phyloP scores from a whole-genome alignment of 1,140 invertebrate genomes.

The Oncopodura yosiiana region DNA sequence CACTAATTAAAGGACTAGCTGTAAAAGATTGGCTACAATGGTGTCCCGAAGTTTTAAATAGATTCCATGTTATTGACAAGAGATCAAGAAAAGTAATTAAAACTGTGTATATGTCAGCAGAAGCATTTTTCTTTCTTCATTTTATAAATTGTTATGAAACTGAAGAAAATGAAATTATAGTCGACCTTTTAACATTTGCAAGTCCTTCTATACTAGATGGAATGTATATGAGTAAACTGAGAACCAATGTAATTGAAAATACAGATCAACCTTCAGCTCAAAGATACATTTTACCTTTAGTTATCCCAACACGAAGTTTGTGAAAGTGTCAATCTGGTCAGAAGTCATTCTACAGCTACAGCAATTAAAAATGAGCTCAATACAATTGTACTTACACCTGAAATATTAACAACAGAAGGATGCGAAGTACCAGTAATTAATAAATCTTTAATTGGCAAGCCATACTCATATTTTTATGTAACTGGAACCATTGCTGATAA shows the following conservation, averaged over 20 bases:
- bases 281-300: slow-evolving; percentile 38
- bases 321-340: slow-evolving; percentile 18
- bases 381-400: slow-evolving; percentile 27
- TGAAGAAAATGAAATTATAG: slow-evolving; percentile 40
- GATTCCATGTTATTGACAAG: slow-evolving; percentile 43
- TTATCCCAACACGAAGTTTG: slow-evolving; percentile 22
- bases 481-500: slow-evolving; percentile 8
- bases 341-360: slow-evolving; percentile 19
- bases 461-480: slow-evolving; percentile 42
- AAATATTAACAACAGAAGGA: slow-evolving; percentile 22
- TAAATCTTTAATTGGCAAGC: slow-evolving; percentile 35
- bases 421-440: slow-evolving; percentile 40
- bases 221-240: slow-evolving; percentile 38
- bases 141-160: slow-evolving; percentile 49
- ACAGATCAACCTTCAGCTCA: slow-evolving; percentile 32
- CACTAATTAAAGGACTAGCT: too few relatives aligned
- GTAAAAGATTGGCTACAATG: slow-evolving; percentile 45
- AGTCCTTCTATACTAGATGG: slow-evolving; percentile 39
- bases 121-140: slow-evolving; percentile 48
- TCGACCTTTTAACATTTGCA: slow-evolving; percentile 40
- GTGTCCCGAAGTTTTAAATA: slow-evolving; percentile 40
- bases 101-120: slow-evolving; percentile 39
- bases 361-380: slow-evolving; percentile 26
- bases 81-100: slow-evolving; percentile 40
- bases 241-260: slow-evolving; percentile 29